These are phyloP conservation scores for Caenorhabditis japonica DNA, from an alignment of 2,888 invertebrate species.

Conservation along the genomic window DNA sequence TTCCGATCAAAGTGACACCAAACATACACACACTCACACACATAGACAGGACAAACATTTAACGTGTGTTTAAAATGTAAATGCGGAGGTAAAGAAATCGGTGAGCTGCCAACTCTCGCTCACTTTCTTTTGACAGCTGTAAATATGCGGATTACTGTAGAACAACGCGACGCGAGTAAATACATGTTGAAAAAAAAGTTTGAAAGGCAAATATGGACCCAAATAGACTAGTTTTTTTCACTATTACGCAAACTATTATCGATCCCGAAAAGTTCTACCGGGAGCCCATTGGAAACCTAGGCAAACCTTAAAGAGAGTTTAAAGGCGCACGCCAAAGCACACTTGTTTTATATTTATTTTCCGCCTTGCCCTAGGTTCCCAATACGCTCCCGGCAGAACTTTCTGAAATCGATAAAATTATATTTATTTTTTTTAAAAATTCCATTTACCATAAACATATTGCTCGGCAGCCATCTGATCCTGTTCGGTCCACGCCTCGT, in stretches of 20 bases:
- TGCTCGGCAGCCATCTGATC: conserved; percentile 30
- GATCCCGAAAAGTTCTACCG: too few relatives aligned
- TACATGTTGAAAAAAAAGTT: conserved; percentile 33
- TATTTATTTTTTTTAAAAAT: too few relatives aligned
- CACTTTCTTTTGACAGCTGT: conserved; percentile 41
- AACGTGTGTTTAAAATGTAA: conserved; percentile 52
- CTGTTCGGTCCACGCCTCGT: conserved; percentile 25
- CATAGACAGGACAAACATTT: conserved; percentile 28
- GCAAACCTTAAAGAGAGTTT: too few relatives aligned
- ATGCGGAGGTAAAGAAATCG: conserved; percentile 14
- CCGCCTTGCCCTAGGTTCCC: too few relatives aligned
- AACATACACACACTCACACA: conserved; percentile 18
- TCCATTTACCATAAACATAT: conserved; percentile 23
- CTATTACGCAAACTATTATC: too few relatives aligned
- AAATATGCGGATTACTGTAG: conserved; percentile 9
- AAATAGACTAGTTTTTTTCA: too few relatives aligned
- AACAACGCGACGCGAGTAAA: conserved; percentile 3
- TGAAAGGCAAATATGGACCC: conserved; percentile 19
- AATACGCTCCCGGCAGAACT: too few relatives aligned
- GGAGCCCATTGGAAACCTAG: too few relatives aligned
- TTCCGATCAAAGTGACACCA: conserved; percentile 41
- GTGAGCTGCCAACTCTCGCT: conserved; percentile 29
- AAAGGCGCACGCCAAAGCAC: too few relatives aligned
- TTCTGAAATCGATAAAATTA: too few relatives aligned
- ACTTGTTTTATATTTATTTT: too few relatives aligned